These are phyloP conservation scores for Gonioctena quinquepunctata DNA, from an alignment of 1,140 invertebrate genomes.

Conservation along the genomic window DNA sequence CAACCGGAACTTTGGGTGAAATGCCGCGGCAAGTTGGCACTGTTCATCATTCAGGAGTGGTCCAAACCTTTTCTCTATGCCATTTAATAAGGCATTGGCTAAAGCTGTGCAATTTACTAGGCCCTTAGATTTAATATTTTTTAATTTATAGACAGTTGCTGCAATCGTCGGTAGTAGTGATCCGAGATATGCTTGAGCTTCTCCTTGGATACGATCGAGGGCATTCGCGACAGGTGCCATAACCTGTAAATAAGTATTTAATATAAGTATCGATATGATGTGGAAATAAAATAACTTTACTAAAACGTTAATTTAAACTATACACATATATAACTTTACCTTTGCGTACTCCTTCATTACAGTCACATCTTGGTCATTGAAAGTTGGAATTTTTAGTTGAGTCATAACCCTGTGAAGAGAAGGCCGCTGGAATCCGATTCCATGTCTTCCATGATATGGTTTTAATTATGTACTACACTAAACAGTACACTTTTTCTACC, in stretches of 20 bases:
- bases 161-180: neutral
- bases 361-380: neutral
- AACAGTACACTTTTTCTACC: neutral
- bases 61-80: neutral
- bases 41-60: neutral
- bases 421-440: neutral
- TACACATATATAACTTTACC: neutral
- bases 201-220: neutral
- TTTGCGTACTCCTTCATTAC: neutral
- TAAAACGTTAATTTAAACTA: neutral
- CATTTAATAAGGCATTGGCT: neutral
- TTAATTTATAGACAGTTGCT: neutral
- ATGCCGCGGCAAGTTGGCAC: neutral
- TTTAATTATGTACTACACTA: neutral
- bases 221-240: neutral
- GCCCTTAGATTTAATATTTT: neutral
- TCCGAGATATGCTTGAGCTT: neutral
- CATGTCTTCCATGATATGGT: neutral
- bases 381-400: neutral
- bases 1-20: neutral
- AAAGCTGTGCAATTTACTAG: neutral
- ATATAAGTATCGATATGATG: neutral
- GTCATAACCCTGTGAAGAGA: neutral
- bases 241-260: neutral
- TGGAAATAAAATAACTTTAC: neutral